Percentiles rank a stretch among this genome's conserved stretches.
These are phyloP conservation scores for Drosophila seclusa DNA, from an alignment of 2,888 invertebrate genomes.

Conservation along the genomic window DNA sequence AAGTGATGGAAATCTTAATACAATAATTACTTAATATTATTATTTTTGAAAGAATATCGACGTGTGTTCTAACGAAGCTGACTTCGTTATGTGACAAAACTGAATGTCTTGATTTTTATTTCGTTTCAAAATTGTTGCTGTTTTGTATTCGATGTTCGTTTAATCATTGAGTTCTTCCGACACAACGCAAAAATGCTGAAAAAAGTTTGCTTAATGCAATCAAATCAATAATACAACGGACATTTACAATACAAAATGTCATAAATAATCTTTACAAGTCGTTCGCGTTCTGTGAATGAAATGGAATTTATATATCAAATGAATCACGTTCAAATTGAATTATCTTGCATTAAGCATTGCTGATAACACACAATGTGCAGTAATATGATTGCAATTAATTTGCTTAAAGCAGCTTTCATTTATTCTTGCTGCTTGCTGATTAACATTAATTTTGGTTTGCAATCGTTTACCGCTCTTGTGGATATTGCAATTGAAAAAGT, in stretches of 20 bases:
- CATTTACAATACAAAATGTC: not conserved
- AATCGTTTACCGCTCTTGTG: conserved; percentile 24
- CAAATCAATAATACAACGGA: conserved; percentile 17
- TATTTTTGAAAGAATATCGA: not conserved
- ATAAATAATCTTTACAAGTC: not conserved
- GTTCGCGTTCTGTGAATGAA: not conserved
- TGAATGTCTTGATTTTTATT: not conserved
- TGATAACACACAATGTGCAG: conserved; percentile 15
- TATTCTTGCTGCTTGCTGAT: conserved; percentile 23
- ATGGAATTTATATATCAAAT: conserved; percentile 9
- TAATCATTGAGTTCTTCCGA: not conserved
- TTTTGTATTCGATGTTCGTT: not conserved
- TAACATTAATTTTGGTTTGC: conserved; percentile 40
- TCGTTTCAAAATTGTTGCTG: not conserved
- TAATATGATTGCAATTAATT: conserved; percentile 29
- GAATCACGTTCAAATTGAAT: conserved; percentile 16
- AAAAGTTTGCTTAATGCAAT: not conserved
- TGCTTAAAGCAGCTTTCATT: conserved; percentile 32
- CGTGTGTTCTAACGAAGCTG: too few relatives aligned
- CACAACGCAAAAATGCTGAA: not conserved
- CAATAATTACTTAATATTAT: not conserved
- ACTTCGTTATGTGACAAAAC: not conserved
- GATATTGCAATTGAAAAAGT: conserved; percentile 67
- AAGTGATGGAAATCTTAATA: not conserved
- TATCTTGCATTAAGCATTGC: conserved; percentile 10